Conservation (phyloP, 2,113 vertebrate genomes). For the Hippoglossus stenolepis region DNA sequence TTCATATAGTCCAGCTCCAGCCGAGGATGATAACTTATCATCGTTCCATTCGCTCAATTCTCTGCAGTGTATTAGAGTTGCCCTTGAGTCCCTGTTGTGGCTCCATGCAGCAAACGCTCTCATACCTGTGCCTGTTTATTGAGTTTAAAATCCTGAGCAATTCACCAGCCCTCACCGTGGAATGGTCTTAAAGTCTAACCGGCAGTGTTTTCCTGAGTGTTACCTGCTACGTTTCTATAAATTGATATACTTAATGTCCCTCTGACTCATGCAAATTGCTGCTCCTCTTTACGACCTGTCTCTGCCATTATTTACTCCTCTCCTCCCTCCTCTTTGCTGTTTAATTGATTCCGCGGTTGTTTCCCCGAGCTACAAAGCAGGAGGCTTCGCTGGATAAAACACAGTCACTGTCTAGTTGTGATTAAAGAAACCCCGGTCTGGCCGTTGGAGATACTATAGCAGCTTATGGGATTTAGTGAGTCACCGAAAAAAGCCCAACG, state of each 20-base stretch:
- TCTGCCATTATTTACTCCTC: constrained; percentile 39
- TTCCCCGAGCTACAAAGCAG: constrained; percentile 65
- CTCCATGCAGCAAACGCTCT: constrained; percentile 26
- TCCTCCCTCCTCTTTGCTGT: constrained; percentile 51
- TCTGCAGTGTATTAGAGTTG: constrained; percentile 50
- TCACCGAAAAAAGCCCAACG: constrained; percentile 59
- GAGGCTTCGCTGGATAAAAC: constrained; percentile 71
- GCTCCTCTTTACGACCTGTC: constrained; percentile 30
- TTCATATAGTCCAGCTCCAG: constrained; percentile 52
- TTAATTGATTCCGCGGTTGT: constrained; percentile 72
- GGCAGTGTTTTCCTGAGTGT: constrained; percentile 8
- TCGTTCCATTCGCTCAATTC: constrained; percentile 48
- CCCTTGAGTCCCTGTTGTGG: constrained; percentile 62
- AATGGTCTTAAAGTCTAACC: constrained; percentile 16
- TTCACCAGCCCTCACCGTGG: constrained; percentile 11
- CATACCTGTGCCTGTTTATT: constrained; percentile 28
- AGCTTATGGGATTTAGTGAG: constrained; percentile 77
- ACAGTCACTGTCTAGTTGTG: constrained; percentile 71
- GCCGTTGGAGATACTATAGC: constrained; percentile 76
- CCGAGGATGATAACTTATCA: constrained; percentile 58
- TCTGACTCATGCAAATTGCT: constrained; percentile 21
- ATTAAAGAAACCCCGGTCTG: constrained; percentile 78
- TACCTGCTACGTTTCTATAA: constrained; percentile 21
- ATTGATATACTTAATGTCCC: constrained; percentile 17
- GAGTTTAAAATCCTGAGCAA: constrained; percentile 16